Conservation (phyloP, 2,888 invertebrate species). For the Plebejus melissa region DNA sequence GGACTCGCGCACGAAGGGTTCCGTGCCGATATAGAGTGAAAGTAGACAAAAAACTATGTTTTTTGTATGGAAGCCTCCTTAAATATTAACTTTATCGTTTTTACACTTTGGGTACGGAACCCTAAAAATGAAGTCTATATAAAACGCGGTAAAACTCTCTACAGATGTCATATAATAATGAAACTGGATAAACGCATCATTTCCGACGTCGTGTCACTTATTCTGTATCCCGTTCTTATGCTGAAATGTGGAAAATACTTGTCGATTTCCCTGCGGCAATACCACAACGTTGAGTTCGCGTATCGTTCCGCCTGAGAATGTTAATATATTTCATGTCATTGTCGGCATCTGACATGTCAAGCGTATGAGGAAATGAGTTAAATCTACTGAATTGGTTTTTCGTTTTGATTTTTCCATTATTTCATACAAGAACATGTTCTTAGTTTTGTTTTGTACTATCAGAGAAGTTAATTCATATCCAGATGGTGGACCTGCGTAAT, state of each 20-base stretch:
- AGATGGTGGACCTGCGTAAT: too few relatives aligned
- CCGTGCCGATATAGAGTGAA: too few relatives aligned
- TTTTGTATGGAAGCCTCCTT: too few relatives aligned
- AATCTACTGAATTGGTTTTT: neutral
- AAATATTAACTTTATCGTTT: too few relatives aligned
- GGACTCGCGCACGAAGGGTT: too few relatives aligned
- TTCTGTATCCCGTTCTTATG: neutral
- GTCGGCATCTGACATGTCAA: neutral
- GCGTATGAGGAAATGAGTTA: neutral
- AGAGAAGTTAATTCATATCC: too few relatives aligned
- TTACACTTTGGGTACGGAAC: too few relatives aligned
- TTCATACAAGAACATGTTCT: neutral
- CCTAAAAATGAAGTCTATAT: too few relatives aligned
- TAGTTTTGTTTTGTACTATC: neutral
- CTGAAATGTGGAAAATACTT: neutral
- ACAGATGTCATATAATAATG: neutral
- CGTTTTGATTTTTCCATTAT: neutral
- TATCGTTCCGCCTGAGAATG: neutral
- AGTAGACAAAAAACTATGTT: too few relatives aligned
- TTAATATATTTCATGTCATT: neutral
- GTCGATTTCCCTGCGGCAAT: constrained; percentile 6
- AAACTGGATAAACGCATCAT: neutral
- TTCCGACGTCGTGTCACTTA: neutral
- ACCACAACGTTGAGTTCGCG: neutral
- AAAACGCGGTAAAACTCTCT: too few relatives aligned